Conservation (phyloP, 2,113 vertebrate genomes). For the Seriola rivoliana region DNA sequence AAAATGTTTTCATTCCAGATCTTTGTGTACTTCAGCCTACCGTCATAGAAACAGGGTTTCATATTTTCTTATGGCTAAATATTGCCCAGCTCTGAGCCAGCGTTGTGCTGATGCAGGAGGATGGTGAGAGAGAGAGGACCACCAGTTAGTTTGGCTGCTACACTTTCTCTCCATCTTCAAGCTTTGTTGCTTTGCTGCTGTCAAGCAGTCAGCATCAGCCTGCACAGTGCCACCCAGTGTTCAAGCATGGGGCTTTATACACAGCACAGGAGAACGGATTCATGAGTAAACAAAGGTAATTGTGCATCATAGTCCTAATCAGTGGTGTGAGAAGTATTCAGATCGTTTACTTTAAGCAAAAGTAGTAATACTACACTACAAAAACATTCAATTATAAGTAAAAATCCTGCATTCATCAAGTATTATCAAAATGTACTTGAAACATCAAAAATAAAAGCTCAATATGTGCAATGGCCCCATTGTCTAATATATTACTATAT, state of each 20-base stretch:
- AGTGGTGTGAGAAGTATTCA: neutral
- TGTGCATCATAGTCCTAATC: neutral
- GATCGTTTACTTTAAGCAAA: neutral
- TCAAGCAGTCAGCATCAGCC: constrained; percentile 36
- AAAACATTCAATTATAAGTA: neutral
- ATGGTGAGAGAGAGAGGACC: constrained; percentile 64
- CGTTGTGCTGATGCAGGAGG: constrained; percentile 76
- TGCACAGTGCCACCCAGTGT: constrained; percentile 92
- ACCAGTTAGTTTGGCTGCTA: constrained; percentile 60
- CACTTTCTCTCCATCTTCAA: constrained; percentile 47
- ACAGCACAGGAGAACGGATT: neutral
- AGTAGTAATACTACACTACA: neutral
- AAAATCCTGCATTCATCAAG: neutral
- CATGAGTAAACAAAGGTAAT: constrained; percentile 3
- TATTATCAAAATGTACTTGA: neutral
- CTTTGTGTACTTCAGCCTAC: constrained; percentile 64
- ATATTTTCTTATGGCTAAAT: constrained; percentile 76
- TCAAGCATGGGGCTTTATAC: constrained; percentile 17
- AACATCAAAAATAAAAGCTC: neutral
- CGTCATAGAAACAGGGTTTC: constrained; percentile 66
- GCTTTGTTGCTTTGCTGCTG: constrained; percentile 32
- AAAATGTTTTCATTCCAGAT: constrained; percentile 70
- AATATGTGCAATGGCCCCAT: neutral
- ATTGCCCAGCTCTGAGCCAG: constrained; percentile 60
- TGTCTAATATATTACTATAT: neutral